Conservation (phyloP, 2,888 invertebrate genomes). For the Thera obeliscata region DNA sequence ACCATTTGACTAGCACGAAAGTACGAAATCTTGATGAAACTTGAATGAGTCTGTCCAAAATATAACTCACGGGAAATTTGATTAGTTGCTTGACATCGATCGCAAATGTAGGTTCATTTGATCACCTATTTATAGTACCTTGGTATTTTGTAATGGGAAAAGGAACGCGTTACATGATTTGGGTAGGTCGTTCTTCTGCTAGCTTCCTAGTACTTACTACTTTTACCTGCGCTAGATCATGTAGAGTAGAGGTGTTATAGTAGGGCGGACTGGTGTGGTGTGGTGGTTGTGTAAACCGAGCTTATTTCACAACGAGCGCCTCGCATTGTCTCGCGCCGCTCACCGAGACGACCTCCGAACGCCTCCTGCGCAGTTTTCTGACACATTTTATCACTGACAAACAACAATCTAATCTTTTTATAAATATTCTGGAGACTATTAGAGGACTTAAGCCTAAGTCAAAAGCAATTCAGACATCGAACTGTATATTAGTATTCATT, state of each 20-base stretch:
- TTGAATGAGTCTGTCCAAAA: conserved; percentile 18
- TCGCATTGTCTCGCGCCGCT: conserved; percentile 83
- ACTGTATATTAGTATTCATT: neutral
- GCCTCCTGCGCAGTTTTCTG: conserved; percentile 63
- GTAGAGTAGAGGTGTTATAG: conserved; percentile 50
- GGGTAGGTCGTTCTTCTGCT: conserved; percentile 38
- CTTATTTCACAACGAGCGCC: conserved; percentile 78
- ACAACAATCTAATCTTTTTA: conserved; percentile 30
- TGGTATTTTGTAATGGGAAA: conserved; percentile 6
- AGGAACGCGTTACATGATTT: conserved; percentile 35
- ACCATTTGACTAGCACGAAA: too few relatives aligned
- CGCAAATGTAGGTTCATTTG: neutral
- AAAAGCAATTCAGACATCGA: conserved; percentile 2
- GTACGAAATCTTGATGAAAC: neutral
- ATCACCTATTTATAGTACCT: neutral
- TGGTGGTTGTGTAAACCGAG: conserved; percentile 73
- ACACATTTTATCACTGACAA: conserved; percentile 56
- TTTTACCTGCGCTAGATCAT: conserved; percentile 52
- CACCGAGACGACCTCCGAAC: conserved; percentile 78
- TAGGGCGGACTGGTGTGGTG: conserved; percentile 55
- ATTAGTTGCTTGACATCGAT: conserved; percentile 20
- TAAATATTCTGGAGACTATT: conserved; percentile 27
- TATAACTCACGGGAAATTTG: conserved; percentile 21
- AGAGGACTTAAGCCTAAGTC: neutral
- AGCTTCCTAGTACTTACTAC: conserved; percentile 45